Evolutionary conservation across 2,888 invertebrate genomes (phyloP), one percentile per base, ranked within the genome.

Genomic region (Ommatoiulus sabulosus): DNA sequence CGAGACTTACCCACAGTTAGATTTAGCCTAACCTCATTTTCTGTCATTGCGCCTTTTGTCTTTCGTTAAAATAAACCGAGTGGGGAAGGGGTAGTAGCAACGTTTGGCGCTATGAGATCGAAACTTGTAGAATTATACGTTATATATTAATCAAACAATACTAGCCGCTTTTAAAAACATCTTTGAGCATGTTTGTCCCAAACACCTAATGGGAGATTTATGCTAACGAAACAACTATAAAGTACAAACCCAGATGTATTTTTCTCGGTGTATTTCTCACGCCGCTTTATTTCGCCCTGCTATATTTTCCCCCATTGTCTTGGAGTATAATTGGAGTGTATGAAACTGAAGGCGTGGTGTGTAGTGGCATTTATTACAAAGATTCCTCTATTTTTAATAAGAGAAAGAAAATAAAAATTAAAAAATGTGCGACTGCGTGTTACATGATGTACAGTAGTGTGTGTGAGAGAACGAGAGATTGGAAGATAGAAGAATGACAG

Each of bases 311-410:
- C 10, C 3, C 24, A 0, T 24, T 44, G 48, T 86, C 15, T 44
- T 44, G 48, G 46, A 86, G 86, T 86, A 48, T 86, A 86, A 86
- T 12, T 86, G 86, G 86, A 86, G 86, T 86, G 86, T 86, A 86
- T 86, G 86, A 86, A 48, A 86, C 86, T 86, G 86, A 86, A 86
- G 86, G 24, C 48, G 48, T 46, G 35, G 35, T 35, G 44, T 85
- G 44, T 85, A 44, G 85, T 86, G 48, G 48, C 86, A 86, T 86
- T 86, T 86, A 86, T 44, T 86, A 86, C 86, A 46, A 10, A 86
- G 48, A 86, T 46, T 44, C 20, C 86, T 86, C 86, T 86, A 86
- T 86, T 86, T 86, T 86, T 86, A 86, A 44, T 86, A 86, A 44
- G 44, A 44, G 48, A 86, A 24, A 46, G 86, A 46, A 44, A 84